phyloP scores from a whole-genome alignment of 2,113 vertebrate genomes.

The Bubalus kerabau region DNA sequence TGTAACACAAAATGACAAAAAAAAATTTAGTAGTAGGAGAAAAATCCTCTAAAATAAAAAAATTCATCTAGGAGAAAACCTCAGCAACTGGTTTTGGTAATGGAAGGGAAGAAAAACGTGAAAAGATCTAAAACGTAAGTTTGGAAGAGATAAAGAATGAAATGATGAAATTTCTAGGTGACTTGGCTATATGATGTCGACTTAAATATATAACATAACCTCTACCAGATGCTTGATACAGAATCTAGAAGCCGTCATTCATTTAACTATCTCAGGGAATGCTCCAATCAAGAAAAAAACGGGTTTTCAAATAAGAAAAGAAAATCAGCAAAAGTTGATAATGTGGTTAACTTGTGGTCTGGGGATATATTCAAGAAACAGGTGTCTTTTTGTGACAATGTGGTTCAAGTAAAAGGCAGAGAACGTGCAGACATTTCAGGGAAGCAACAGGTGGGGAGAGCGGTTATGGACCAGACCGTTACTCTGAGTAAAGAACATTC shows the following conservation, averaged over 20 bases:
- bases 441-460: constrained; percentile 24
- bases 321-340: neutral
- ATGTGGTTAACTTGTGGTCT: constrained; percentile 25
- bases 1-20: neutral
- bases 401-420: constrained; percentile 14
- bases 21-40: neutral
- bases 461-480: neutral
- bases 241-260: neutral
- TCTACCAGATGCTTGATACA: neutral
- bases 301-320: neutral
- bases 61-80: neutral
- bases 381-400: neutral
- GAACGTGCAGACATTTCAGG: constrained; percentile 2
- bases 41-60: constrained; percentile 1
- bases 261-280: neutral
- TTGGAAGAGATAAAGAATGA: neutral
- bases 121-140: neutral
- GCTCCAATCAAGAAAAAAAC: neutral
- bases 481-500: neutral
- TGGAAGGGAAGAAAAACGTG: neutral
- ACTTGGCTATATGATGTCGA: neutral
- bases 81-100: neutral
- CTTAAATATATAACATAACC: neutral
- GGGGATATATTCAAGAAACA: neutral
- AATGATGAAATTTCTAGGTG: neutral